phyloP scores from a whole-genome alignment of 2,113 vertebrate genomes.

The Proteles cristata region DNA sequence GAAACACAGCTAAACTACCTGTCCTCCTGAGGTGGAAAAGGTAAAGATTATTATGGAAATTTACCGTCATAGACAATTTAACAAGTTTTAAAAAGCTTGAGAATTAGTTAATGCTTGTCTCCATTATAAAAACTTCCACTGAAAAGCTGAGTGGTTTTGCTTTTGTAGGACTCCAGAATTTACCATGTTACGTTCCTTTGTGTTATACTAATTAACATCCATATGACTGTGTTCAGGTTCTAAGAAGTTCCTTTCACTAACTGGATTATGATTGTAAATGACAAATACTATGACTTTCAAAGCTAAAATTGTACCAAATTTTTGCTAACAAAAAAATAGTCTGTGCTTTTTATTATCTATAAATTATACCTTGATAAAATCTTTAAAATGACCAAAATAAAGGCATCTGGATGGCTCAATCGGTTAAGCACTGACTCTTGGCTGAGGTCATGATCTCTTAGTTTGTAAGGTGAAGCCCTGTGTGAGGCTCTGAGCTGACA shows the following conservation, averaged over 20 bases:
- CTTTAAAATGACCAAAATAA: neutral
- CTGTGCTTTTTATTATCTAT: neutral
- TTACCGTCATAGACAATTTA: neutral
- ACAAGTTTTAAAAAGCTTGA: slow-evolving; percentile 23
- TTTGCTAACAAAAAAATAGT: neutral
- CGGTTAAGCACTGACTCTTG: too few relatives aligned
- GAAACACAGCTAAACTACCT: neutral
- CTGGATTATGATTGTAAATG: neutral
- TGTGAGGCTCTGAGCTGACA: too few relatives aligned
- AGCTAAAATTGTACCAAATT: neutral
- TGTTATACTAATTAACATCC: neutral
- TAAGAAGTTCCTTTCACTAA: slow-evolving; percentile 8
- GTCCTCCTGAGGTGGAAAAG: neutral
- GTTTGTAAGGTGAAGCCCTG: too few relatives aligned
- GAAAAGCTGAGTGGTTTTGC: slow-evolving; percentile 3
- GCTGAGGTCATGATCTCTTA: too few relatives aligned
- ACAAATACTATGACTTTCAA: neutral
- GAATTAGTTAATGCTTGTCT: neutral
- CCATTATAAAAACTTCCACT: neutral
- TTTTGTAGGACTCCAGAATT: slow-evolving; percentile 15
- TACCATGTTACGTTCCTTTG: neutral
- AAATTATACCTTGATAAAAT: neutral
- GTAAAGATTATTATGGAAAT: neutral
- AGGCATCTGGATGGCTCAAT: too few relatives aligned
- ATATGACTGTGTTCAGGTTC: neutral